A percentile compares a stretch with the other conserved stretches of the same genome.
Conservation (phyloP, 2,113 vertebrate genomes). For the Albula glossodonta region DNA sequence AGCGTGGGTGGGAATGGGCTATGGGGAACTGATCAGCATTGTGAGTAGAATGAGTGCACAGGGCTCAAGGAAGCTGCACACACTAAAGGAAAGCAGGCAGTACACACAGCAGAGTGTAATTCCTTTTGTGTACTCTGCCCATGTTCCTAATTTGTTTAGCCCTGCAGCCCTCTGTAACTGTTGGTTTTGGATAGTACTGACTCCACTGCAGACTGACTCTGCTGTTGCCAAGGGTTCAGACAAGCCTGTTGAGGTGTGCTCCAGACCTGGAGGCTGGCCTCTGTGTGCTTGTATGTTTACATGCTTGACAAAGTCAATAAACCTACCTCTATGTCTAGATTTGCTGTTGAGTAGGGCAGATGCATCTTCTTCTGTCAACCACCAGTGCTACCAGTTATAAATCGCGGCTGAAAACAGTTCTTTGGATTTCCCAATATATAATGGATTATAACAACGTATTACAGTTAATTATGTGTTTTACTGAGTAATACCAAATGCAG, state of each 20-base stretch:
- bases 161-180: not conserved
- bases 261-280: not conserved
- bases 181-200: not conserved
- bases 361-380: too few relatives aligned
- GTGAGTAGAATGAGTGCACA: not conserved
- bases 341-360: not conserved
- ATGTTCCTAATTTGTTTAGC: not conserved
- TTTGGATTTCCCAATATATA: too few relatives aligned
- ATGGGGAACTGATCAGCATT: not conserved
- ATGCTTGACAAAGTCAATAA: not conserved
- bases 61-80: not conserved
- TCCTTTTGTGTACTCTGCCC: not conserved
- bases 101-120: not conserved
- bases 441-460: too few relatives aligned
- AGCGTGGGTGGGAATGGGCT: too few relatives aligned
- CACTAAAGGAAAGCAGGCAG: not conserved
- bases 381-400: too few relatives aligned
- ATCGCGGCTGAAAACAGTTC: too few relatives aligned
- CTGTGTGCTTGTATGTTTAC: not conserved
- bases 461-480: too few relatives aligned
- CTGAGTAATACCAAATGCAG: too few relatives aligned
- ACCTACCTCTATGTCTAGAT: not conserved
- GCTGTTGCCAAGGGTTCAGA: not conserved
- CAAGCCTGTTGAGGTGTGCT: not conserved
- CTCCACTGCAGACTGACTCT: not conserved